A percentile compares a stretch with the other conserved stretches of the same genome.
These are phyloP conservation scores for Diorhabda carinulata DNA, from an alignment of 1,140 invertebrate genomes.

Conservation along the genomic window DNA sequence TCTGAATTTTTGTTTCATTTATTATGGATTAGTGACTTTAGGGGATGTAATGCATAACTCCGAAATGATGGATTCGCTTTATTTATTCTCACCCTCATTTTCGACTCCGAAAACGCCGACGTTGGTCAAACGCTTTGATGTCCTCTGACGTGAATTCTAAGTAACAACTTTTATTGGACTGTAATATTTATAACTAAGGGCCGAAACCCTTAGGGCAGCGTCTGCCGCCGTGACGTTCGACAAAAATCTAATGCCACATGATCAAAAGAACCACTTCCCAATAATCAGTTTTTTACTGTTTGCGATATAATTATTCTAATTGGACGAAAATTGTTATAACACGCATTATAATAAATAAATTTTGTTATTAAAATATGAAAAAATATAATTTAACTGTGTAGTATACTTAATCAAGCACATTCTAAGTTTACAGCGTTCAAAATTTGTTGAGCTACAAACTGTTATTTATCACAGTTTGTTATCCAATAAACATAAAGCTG, in stretches of 20 bases:
- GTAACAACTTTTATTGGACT: constrained; percentile 49
- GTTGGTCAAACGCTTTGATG: constrained; percentile 36
- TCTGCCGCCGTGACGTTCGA: constrained; percentile 26
- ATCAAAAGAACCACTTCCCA: constrained; percentile 2
- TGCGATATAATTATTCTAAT: no score
- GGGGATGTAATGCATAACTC: constrained; percentile 8
- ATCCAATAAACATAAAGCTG: no score
- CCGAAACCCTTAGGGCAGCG: constrained; percentile 21
- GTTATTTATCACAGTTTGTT: no score
- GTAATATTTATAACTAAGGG: constrained; percentile 45
- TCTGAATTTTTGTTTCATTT: not conserved
- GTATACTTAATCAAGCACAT: no score
- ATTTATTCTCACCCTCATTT: constrained; percentile 34
- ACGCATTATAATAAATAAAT: no score
- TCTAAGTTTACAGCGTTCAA: no score
- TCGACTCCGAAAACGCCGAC: constrained; percentile 17
- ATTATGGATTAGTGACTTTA: constrained; percentile 16
- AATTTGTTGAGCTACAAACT: no score
- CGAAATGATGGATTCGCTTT: constrained; percentile 17
- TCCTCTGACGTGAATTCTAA: constrained; percentile 41
- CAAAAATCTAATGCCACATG: not conserved
- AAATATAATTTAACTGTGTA: no score
- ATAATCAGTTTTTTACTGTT: no score
- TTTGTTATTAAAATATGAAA: no score
- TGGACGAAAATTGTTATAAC: no score